Evolutionary conservation across 2,888 invertebrate species (phyloP).

Genomic region (Epirrhoe tristata): DNA sequence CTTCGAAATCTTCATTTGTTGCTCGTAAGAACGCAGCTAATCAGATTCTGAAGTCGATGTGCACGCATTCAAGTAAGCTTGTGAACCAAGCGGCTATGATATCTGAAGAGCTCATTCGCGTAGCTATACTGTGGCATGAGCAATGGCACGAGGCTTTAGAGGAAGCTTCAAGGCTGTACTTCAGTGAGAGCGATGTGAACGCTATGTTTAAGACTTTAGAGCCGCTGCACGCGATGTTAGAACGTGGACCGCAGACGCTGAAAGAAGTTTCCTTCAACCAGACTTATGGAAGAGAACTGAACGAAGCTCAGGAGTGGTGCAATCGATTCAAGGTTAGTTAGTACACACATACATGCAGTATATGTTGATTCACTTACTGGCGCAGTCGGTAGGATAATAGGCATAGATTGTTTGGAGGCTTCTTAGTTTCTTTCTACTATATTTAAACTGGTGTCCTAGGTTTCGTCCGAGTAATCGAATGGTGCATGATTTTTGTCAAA

Average conservation of each 20-base stretch:
- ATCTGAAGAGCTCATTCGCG: constrained; percentile 97
- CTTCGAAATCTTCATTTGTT: constrained; percentile 96
- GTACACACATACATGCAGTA: neutral
- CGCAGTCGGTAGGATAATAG: constrained; percentile 11
- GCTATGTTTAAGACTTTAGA: constrained; percentile 99
- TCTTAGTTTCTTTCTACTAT: neutral
- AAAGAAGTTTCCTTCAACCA: constrained; percentile 99
- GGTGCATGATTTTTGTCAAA: no score
- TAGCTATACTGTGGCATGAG: constrained; percentile 99
- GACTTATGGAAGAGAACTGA: constrained; percentile 97
- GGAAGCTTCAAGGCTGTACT: constrained; percentile 96
- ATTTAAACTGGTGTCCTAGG: no score
- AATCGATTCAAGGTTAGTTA: constrained; percentile 90
- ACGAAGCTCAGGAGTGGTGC: constrained; percentile 98
- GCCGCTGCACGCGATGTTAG: constrained; percentile 97
- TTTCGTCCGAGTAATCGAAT: no score
- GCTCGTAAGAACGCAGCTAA: constrained; percentile 96
- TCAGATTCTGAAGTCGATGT: constrained; percentile 97
- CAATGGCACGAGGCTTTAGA: constrained; percentile 99
- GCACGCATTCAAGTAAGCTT: constrained; percentile 95
- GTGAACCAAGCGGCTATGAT: constrained; percentile 99
- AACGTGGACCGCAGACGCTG: constrained; percentile 96
- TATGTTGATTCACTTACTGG: neutral
- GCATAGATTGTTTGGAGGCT: neutral
- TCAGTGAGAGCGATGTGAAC: constrained; percentile 97